Evolutionary conservation across 1,140 invertebrate genomes (phyloP).

Genomic region (Acromyrmex charruanus): DNA sequence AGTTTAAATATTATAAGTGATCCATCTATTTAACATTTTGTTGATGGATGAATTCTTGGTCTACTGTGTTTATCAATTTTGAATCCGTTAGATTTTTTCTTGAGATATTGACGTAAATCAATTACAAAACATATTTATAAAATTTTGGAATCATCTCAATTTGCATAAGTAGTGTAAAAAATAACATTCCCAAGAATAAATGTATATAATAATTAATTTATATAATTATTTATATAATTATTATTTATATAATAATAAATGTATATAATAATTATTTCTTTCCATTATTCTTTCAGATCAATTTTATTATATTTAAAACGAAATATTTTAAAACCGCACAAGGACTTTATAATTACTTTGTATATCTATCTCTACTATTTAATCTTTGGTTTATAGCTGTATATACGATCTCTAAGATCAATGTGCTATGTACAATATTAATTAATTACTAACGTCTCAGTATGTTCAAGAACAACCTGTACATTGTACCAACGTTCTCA

Average conservation of each 20-base stretch:
- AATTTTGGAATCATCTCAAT: background rate
- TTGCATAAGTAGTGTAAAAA: background rate
- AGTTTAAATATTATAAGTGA: background rate
- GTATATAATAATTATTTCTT: background rate
- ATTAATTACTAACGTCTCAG: background rate
- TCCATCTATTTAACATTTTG: background rate
- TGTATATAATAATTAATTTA: too few species aligned
- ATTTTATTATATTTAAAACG: background rate
- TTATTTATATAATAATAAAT: background rate
- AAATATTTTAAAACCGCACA: background rate
- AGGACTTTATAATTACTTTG: background rate
- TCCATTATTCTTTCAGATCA: background rate
- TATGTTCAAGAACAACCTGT: background rate
- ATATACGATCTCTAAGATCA: background rate
- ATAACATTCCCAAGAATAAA: background rate
- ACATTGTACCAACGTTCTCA: too few species aligned
- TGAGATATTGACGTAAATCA: background rate
- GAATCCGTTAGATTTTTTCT: background rate
- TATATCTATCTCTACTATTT: background rate
- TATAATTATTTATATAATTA: too few species aligned
- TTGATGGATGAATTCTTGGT: background rate
- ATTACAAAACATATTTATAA: background rate
- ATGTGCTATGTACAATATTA: background rate
- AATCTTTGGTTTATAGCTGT: slow-evolving; percentile 30
- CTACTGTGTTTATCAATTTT: background rate